Percentiles rank a stretch among this genome's conserved stretches.
Conservation (phyloP, 1,140 invertebrate genomes). For the Caenorhabditis latens region DNA sequence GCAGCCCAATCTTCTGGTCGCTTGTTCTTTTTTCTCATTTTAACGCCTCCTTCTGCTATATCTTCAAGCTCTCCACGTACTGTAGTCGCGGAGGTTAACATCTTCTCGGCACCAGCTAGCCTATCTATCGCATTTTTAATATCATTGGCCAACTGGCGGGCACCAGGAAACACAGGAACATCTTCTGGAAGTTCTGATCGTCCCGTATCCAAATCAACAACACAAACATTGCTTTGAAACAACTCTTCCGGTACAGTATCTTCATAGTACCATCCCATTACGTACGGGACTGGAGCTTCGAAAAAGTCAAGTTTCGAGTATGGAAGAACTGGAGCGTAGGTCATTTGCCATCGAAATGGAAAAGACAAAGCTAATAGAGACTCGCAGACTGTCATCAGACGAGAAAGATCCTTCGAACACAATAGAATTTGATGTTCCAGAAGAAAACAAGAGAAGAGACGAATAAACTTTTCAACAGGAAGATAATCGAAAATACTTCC, state of each 20-base stretch:
- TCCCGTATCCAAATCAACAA: conserved; percentile 94
- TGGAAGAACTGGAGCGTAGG: conserved; percentile 97
- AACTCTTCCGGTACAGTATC: conserved; percentile 81
- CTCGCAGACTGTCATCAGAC: conserved; percentile 96
- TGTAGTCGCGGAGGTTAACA: neutral
- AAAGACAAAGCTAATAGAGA: conserved; percentile 90
- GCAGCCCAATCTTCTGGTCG: conserved; percentile 68
- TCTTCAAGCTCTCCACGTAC: conserved; percentile 15
- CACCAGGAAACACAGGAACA: conserved; percentile 90
- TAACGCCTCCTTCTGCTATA: conserved; percentile 51
- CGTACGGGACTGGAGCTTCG: conserved; percentile 96
- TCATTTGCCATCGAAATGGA: conserved; percentile 97
- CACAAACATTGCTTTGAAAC: conserved; percentile 87
- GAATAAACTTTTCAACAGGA: conserved; percentile 88
- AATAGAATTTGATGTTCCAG: conserved; percentile 96
- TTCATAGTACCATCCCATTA: conserved; percentile 87
- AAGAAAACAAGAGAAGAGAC: conserved; percentile 93
- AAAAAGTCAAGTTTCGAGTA: conserved; percentile 94
- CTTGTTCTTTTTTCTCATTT: conserved; percentile 45
- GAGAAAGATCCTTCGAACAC: conserved; percentile 86
- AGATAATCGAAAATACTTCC: conserved; percentile 83
- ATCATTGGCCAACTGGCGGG: conserved; percentile 83
- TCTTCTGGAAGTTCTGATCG: conserved; percentile 94
- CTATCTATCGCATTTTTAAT: conserved; percentile 79
- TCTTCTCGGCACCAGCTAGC: conserved; percentile 38